Evolutionary conservation across 2,797 vertebrate species (phyloP).

Genomic region (Vireo griseus): DNA sequence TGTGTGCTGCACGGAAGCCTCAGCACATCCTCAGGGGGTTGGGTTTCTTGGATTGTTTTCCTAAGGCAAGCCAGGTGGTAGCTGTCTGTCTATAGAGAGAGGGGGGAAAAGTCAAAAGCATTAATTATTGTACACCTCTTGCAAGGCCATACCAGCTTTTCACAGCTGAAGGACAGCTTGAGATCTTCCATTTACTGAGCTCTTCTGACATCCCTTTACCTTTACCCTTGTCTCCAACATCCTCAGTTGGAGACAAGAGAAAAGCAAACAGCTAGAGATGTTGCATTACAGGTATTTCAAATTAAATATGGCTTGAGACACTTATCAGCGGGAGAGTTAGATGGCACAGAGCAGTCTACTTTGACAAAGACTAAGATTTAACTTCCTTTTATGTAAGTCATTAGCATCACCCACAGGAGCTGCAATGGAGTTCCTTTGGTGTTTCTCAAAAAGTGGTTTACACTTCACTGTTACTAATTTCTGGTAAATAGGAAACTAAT

Average conservation of each 20-base stretch:
- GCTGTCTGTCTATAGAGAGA: not conserved
- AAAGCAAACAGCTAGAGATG: not conserved
- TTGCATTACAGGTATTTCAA: not conserved
- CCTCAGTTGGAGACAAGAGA: not conserved
- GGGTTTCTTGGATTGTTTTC: not conserved
- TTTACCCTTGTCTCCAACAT: too few species aligned
- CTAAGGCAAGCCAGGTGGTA: not conserved
- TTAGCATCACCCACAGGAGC: not conserved
- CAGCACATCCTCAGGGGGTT: not conserved
- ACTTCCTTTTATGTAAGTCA: not conserved
- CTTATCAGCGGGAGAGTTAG: not conserved
- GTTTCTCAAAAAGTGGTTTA: not conserved
- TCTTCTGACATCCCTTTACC: not conserved
- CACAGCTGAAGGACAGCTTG: not conserved
- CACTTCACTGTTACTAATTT: not conserved
- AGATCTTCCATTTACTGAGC: not conserved
- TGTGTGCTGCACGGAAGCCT: accelerated
- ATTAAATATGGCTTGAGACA: not conserved
- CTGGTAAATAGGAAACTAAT: not conserved
- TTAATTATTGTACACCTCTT: not conserved
- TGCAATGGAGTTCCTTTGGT: not conserved
- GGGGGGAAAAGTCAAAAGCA: not conserved
- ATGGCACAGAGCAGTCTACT: not conserved
- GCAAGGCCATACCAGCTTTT: not conserved
- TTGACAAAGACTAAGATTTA: not conserved